Percentiles rank a stretch among this genome's conserved stretches.
These are phyloP conservation scores for Lonchura striata DNA, from an alignment of 2,113 vertebrate species.

Conservation along the genomic window DNA sequence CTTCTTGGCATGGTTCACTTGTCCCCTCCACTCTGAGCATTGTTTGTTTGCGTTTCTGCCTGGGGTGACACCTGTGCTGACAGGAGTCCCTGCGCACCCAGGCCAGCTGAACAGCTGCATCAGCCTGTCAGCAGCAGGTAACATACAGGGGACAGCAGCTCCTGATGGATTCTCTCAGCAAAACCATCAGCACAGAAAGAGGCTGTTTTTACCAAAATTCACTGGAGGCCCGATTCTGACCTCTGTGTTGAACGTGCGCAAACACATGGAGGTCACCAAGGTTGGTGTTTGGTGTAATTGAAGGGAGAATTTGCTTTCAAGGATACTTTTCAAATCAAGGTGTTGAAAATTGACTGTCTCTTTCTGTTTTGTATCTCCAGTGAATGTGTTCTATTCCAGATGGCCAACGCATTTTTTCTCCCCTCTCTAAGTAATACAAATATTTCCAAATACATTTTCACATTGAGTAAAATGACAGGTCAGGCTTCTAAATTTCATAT, in stretches of 20 bases:
- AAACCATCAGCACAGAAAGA: neutral
- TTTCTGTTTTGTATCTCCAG: neutral
- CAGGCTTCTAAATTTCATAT: neutral
- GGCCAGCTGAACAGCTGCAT: neutral
- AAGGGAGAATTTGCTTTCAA: neutral
- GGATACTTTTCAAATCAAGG: neutral
- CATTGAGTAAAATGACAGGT: neutral
- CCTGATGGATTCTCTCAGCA: conserved; percentile 30
- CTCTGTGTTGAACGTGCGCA: neutral
- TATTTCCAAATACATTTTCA: neutral
- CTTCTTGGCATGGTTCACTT: conserved; percentile 13
- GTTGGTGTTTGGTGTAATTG: neutral
- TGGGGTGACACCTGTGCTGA: conserved; percentile 14
- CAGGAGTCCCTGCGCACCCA: neutral
- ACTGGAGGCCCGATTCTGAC: rapidly evolving
- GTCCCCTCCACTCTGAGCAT: neutral
- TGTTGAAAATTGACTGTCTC: conserved; percentile 11
- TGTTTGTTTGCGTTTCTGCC: conserved; percentile 5
- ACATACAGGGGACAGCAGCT: neutral
- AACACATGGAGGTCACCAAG: neutral
- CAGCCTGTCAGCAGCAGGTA: neutral
- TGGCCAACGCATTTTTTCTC: neutral
- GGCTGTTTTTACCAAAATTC: neutral
- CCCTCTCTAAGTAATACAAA: neutral
- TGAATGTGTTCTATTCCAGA: neutral